These are phyloP conservation scores for Lutjanus campechanus DNA, from an alignment of 2,797 vertebrate species.

Conservation along the genomic window DNA sequence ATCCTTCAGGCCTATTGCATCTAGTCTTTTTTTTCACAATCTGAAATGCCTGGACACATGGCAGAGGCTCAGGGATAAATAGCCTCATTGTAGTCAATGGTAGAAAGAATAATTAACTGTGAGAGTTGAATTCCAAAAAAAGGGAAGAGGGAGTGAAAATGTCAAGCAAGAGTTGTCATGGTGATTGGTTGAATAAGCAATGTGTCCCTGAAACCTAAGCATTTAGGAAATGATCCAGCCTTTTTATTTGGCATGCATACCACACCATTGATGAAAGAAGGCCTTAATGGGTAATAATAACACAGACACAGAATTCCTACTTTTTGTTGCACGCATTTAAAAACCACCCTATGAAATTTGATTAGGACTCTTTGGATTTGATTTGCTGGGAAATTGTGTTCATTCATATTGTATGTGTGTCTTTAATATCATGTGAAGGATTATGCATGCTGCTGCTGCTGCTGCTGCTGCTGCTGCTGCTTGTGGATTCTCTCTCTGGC, in stretches of 20 bases:
- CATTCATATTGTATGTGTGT: slow-evolving; percentile 68
- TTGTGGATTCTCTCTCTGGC: slow-evolving; percentile 62
- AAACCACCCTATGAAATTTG: slow-evolving; percentile 50
- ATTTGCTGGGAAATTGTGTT: slow-evolving; percentile 58
- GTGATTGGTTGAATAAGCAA: slow-evolving; percentile 86
- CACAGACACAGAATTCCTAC: slow-evolving; percentile 35
- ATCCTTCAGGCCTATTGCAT: slow-evolving; percentile 25
- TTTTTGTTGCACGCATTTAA: slow-evolving; percentile 46
- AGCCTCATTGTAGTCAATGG: slow-evolving; percentile 66
- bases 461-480: slow-evolving; percentile 58
- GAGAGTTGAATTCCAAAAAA: slow-evolving; percentile 73
- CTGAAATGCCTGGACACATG: slow-evolving; percentile 62
- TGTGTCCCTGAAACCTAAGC: slow-evolving; percentile 78
- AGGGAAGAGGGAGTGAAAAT: slow-evolving; percentile 63
- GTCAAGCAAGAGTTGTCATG: slow-evolving; percentile 86
- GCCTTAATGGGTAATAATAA: slow-evolving; percentile 60
- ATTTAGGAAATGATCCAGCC: slow-evolving; percentile 73
- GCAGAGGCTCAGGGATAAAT: slow-evolving; percentile 58
- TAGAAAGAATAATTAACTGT: slow-evolving; percentile 72
- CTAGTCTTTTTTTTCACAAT: slow-evolving; percentile 21
- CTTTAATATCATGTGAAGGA: slow-evolving; percentile 74
- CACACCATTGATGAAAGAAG: slow-evolving; percentile 56
- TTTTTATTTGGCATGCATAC: slow-evolving; percentile 54
- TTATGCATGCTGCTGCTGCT: slow-evolving; percentile 77
- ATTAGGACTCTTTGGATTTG: slow-evolving; percentile 55